Base-by-base conservation (phyloP, 2,797 vertebrate genomes). In the Molothrus ater region DNA sequence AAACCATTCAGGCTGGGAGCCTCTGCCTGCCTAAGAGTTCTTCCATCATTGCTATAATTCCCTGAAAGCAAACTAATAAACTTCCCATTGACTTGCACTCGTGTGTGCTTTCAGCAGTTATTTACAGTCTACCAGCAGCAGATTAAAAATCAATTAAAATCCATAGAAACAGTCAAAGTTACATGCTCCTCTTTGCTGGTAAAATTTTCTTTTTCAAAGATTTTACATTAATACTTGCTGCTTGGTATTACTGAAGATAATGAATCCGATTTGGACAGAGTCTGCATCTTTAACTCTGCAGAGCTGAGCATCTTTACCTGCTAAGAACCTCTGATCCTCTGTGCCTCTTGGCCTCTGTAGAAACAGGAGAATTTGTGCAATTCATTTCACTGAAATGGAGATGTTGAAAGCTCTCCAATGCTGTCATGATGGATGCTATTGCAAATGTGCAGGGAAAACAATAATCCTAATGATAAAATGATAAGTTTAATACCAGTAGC, bases 91-190 rank as follows among this genome's bases (percentile, higher is more conserved):
- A 97, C 96, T 97, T 86, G 57, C 63, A 75, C 71, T 97, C 38
- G 8, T 90, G 68, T 96, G 85, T 97, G 79, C 89, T 97, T 96
- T 96, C 93, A 97, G 94, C 61, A n/a, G 47, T 71, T 95, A 97
- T 97, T 98, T 98, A 96, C 73, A 95, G 95, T 85, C 96, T 93
- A 95, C 90, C 81, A 69, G 95, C 54, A 51, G 91, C 91, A 96
- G 95, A 98, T 98, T 98, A 97, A 98, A 97, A 98, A 97, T 98
- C 97, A 97, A 96, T 97, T 97, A 97, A 97, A 96, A 97, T 96
- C 95, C 85, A 93, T 97, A 96, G 86, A 91, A 96, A 74, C 76
- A 93, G 80, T 53, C 64, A 74, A 97, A 94, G 80, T 89, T 97
- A 93, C 93, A 74, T 93, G 81, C 87, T 97, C 78, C 81, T 97